Evolutionary conservation across 2,113 vertebrate genomes (phyloP), one percentile per base, ranked within the genome.

Genomic region (Tachysurus fulvidraco): DNA sequence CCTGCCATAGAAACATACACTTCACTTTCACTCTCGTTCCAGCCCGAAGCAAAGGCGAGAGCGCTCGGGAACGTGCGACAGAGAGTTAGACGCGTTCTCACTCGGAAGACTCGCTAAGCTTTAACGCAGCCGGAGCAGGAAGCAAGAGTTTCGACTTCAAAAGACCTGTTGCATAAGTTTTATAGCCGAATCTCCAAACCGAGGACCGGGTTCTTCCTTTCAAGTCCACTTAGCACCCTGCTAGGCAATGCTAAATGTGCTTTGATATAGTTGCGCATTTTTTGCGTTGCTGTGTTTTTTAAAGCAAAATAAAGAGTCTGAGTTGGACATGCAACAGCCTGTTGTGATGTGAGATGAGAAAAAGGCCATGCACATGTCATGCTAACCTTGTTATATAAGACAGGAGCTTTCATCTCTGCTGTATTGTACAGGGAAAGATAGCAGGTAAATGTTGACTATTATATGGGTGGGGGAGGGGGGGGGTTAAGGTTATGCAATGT

Each of bases 191-290:
- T 59, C 76, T 54, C 30, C 25, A 14, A 11, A 36, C 46, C 16
- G 74, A 30, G 7, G 74, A 54, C 25, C 50, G 74, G 60, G 62
- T 67, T 79, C 76, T 85, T n/a, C 14, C 77, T 83, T 86, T 67
- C 73, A 83, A 71, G 81, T 79, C 46, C 82, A 86, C 85, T 71
- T 83, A 55, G 74, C 57, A 8, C 44, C 28, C 77, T 80, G 76
- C 30, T 74, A 30, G 41, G 41, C 74, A 16, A 44, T 28, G 50
- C 78, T 77, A 57, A 85, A 77, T 19, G 25, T 65, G 23, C 69
- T 85, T 69, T 60, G 67, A 41, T 44, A 73, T 55, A 25, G 30
- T 67, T 7, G 17, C 25, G 9, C 46, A 28, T 57, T n/a, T n/a
- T 7, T 12, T 13, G 77, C 62, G 59, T 19, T 60, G 77, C 25